These are phyloP conservation scores for Ericerus pela DNA, from an alignment of 1,140 invertebrate genomes.

Conservation along the genomic window DNA sequence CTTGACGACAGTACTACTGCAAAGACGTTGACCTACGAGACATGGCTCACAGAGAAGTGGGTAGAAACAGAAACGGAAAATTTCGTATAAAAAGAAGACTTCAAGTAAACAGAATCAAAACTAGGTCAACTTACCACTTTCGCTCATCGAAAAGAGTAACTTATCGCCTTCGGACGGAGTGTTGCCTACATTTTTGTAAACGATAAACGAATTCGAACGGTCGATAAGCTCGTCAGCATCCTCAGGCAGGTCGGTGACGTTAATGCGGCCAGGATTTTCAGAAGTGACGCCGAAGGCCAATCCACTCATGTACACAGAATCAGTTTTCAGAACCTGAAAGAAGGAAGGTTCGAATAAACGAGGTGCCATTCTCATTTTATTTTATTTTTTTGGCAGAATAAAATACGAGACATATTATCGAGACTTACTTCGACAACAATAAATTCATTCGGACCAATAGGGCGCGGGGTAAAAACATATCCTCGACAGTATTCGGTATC, in stretches of 20 bases:
- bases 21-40: no score
- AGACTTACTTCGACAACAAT: conserved; percentile 60
- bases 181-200: not conserved
- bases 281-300: conserved; percentile 84
- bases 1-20: no score
- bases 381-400: not conserved
- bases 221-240: conserved; percentile 85
- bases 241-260: conserved; percentile 65
- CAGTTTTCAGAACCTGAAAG: conserved; percentile 63
- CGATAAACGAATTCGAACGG: conserved; percentile 37
- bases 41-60: no score
- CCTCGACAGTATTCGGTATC: conserved; percentile 83
- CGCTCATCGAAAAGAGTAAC: conserved; percentile 70
- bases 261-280: conserved; percentile 66
- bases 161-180: conserved; percentile 55
- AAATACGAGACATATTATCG: not conserved
- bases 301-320: conserved; percentile 71
- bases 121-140: conserved; percentile 38
- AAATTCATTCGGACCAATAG: conserved; percentile 68
- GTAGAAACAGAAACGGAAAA: no score
- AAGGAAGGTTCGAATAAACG: not conserved
- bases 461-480: conserved; percentile 79
- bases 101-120: no score
- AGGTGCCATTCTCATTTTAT: not conserved
- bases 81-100: no score